Evolutionary conservation across 64 coral and sea anemone genomes (phyloP).

Genomic region (Orbicella faveolata): DNA sequence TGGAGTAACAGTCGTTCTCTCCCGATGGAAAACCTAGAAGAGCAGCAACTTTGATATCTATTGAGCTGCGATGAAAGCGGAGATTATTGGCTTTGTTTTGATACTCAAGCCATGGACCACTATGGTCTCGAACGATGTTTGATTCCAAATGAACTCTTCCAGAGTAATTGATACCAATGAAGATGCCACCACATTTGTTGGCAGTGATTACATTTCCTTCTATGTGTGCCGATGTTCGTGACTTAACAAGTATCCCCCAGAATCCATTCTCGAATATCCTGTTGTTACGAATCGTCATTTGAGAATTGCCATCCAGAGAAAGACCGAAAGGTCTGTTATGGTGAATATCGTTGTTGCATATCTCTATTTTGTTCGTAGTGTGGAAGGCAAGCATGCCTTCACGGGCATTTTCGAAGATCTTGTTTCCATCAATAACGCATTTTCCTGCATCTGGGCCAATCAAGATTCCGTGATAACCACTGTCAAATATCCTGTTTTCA

Average conservation of each 20-base stretch:
- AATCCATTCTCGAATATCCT: slow-evolving; percentile 61
- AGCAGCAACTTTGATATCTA: background rate
- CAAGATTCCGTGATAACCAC: slow-evolving; percentile 57
- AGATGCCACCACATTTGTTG: slow-evolving; percentile 69
- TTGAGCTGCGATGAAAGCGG: background rate
- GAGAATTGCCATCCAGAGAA: too few species aligned
- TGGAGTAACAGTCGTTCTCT: slow-evolving; percentile 50
- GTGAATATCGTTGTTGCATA: slow-evolving; percentile 49
- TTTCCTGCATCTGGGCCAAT: slow-evolving; percentile 45
- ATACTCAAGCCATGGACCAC: slow-evolving; percentile 60
- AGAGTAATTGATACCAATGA: slow-evolving; percentile 53
- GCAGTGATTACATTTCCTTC: slow-evolving; percentile 34
- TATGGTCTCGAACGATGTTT: slow-evolving; percentile 58
- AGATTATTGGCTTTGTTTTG: background rate
- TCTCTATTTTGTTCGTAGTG: background rate
- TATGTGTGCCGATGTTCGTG: slow-evolving; percentile 31
- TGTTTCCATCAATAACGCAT: slow-evolving; percentile 33
- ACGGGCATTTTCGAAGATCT: slow-evolving; percentile 53
- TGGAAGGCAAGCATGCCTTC: slow-evolving; percentile 39
- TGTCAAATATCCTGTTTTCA: slow-evolving; percentile 40
- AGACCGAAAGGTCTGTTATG: background rate
- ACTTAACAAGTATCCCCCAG: slow-evolving; percentile 53
- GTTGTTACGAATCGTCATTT: background rate
- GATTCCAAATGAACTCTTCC: slow-evolving; percentile 38
- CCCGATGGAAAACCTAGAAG: slow-evolving; percentile 39